These are phyloP conservation scores for Nomada ferruginata DNA, from an alignment of 2,888 invertebrate genomes.

Conservation along the genomic window DNA sequence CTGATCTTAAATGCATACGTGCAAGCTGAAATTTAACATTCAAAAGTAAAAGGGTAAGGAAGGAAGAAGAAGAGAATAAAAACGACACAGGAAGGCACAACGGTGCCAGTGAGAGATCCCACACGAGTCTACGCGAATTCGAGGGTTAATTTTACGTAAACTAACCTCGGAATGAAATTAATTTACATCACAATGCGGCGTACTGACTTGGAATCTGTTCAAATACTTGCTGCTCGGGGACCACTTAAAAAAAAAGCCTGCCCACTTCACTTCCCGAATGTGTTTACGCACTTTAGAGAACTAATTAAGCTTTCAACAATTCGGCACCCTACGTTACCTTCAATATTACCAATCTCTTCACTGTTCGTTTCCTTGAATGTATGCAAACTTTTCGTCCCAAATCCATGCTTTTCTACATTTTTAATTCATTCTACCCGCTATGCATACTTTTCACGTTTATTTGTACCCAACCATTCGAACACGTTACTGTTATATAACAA, in stretches of 20 bases:
- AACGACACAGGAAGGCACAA: neutral
- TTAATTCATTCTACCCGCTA: too few species aligned
- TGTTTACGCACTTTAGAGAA: neutral
- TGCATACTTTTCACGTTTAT: too few species aligned
- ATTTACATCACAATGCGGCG: conserved; percentile 18
- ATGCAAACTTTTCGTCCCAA: too few species aligned
- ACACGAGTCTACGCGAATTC: neutral
- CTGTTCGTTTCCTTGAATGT: neutral
- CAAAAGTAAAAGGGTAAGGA: too few species aligned
- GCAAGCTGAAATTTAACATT: conserved; percentile 12
- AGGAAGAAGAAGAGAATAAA: neutral
- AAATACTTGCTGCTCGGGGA: neutral
- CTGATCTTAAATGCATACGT: neutral
- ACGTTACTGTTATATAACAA: neutral
- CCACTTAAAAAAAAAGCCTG: neutral
- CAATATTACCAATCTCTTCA: too few species aligned
- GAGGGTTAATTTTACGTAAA: conserved; percentile 15
- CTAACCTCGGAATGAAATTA: conserved; percentile 4
- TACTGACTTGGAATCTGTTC: conserved; percentile 3
- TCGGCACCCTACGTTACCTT: neutral
- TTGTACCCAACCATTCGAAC: neutral
- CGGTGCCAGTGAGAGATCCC: neutral
- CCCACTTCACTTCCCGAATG: neutral
- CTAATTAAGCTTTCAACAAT: conserved; percentile 3
- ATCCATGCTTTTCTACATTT: too few species aligned